Evolutionary conservation across 2,797 vertebrate genomes (phyloP).

Genomic region (Erpetoichthys calabaricus): DNA sequence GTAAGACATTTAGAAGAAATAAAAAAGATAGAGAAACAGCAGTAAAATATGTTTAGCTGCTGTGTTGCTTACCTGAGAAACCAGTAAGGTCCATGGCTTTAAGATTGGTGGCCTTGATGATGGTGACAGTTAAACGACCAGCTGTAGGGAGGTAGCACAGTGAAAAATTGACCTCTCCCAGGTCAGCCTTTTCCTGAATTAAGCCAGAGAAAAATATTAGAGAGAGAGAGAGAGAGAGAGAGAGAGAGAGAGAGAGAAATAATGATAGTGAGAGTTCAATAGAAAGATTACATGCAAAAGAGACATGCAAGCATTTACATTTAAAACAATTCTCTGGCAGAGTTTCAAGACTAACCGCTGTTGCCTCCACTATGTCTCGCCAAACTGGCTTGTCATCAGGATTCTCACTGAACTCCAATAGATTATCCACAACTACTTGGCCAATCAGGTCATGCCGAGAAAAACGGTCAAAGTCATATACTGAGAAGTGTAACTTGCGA

Average conservation of each 20-base stretch:
- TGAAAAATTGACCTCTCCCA: conserved; percentile 87
- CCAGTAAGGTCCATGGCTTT: conserved; percentile 91
- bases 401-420: conserved; percentile 81
- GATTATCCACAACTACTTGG: conserved; percentile 84
- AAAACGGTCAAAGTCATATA: conserved; percentile 90
- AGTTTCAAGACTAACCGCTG: conserved; percentile 53
- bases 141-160: conserved; percentile 88
- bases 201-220: background rate
- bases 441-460: conserved; percentile 84
- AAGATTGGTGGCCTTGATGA: conserved; percentile 86
- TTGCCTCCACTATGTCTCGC: conserved; percentile 80
- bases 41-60: conserved; percentile 6
- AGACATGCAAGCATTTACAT: conserved; percentile 12
- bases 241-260: conserved; percentile 14
- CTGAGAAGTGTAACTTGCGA: conserved; percentile 80
- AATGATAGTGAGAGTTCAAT: background rate
- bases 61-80: conserved; percentile 62
- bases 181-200: conserved; percentile 79
- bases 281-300: background rate
- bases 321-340: conserved; percentile 20
- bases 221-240: conserved; percentile 31
- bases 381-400: conserved; percentile 73
- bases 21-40: background rate
- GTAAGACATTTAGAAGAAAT: background rate
- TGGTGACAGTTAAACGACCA: conserved; percentile 71